Conservation (phyloP, 2,797 vertebrate genomes). For the Acrossocheilus wenchowensis region DNA sequence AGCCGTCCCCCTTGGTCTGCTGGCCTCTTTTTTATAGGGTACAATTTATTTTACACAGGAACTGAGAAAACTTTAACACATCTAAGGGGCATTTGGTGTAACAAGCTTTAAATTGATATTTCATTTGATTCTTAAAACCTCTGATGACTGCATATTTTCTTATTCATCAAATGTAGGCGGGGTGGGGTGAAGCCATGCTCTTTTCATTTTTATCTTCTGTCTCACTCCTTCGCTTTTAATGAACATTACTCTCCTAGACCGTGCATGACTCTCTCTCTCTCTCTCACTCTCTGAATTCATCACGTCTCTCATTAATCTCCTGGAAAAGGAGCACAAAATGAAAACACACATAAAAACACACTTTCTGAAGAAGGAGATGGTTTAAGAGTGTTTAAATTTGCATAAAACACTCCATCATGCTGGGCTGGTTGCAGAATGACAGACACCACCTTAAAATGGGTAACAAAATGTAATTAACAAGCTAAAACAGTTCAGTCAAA, state of each 20-base stretch:
- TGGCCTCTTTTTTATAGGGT: slow-evolving; percentile 11
- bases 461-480: slow-evolving; percentile 18
- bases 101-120: slow-evolving; percentile 48
- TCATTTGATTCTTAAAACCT: slow-evolving; percentile 42
- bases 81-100: slow-evolving; percentile 12
- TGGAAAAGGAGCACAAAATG: slow-evolving; percentile 35
- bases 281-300: slow-evolving; percentile 19
- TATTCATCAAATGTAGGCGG: slow-evolving; percentile 43
- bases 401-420: slow-evolving; percentile 41
- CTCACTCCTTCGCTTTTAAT: slow-evolving; percentile 44
- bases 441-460: slow-evolving; percentile 11
- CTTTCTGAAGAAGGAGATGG: slow-evolving; percentile 20
- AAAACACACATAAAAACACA: slow-evolving; percentile 37
- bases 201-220: slow-evolving; percentile 34
- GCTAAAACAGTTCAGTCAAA: slow-evolving; percentile 18
- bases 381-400: slow-evolving; percentile 42
- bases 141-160: slow-evolving; percentile 39
- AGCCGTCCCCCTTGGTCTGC: neutral
- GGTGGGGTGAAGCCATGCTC: slow-evolving; percentile 22
- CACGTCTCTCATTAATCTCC: slow-evolving; percentile 42
- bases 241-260: slow-evolving; percentile 25
- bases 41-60: slow-evolving; percentile 1
- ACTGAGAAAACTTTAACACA: slow-evolving; percentile 4
- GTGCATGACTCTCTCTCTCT: slow-evolving; percentile 16
- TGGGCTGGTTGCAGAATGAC: slow-evolving; percentile 7